Evolutionary conservation across 2,888 invertebrate species (phyloP), one percentile per base, ranked within the genome.

Genomic region (Drosophila conformis): DNA sequence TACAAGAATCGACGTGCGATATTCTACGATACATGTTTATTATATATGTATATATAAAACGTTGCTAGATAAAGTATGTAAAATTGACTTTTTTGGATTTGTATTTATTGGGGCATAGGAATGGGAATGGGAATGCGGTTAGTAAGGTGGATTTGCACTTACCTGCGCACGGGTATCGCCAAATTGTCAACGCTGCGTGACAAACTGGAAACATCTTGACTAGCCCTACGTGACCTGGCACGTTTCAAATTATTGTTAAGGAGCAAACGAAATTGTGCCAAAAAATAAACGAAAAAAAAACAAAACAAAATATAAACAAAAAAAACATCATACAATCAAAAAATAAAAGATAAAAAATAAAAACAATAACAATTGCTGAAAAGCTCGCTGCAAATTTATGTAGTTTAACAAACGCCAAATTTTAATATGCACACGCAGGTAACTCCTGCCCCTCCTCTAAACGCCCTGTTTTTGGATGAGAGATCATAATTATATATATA

Each of bases 171-270:
- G 91, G 94, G 92, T 69, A 94, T 94, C 90, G 95, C 94, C 93
- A 95, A 94, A 94, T 94, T 95, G 93, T 95, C 95, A 89, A 94
- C 95, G 92, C 95, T 95, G 93, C 95, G 94, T 91, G 95, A 95
- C 93, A 96, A 94, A 94, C 93, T 93, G 83, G 94, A 94, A 83
- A 95, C 95, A 94, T 97, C 97, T 94, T 97, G 97, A 90, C 97
- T 97, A 92, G 97, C 96, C 93, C 97, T 96, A 93, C 97, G 96
- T 94, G 97, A 96, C 96, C 97, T 97, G 73, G 95, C 91, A 91
- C 91, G 90, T 89, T 85, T 63, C 42, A 76, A 90, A 91, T 91
- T 83, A 29, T 21, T 52, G 21, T 84, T 80, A 87, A 89, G 85
- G 84, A 87, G 87, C 78, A 90, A 89, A 84, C 74, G 80, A 80